phyloP scores from a whole-genome alignment of 2,113 vertebrate genomes.

The Meriones unguiculatus region DNA sequence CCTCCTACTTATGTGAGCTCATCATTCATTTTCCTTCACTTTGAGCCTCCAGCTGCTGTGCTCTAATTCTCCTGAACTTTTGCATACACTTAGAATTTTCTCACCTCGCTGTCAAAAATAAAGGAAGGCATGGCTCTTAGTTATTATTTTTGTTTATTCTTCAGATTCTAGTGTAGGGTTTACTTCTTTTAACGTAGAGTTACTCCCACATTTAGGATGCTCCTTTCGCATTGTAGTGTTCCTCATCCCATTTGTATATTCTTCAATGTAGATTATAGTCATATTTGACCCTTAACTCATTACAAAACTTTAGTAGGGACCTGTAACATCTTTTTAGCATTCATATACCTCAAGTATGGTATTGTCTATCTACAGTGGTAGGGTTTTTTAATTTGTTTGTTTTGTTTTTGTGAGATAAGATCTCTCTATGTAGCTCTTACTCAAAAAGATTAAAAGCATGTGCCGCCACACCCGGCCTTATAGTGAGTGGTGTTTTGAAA shows the following conservation, averaged over 20 bases:
- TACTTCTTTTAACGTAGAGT: not conserved
- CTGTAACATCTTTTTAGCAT: slow-evolving; percentile 17
- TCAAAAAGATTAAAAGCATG: not conserved
- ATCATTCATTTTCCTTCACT: not conserved
- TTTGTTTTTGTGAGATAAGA: not conserved
- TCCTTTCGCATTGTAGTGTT: not conserved
- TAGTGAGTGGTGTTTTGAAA: not conserved
- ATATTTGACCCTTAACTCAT: not conserved
- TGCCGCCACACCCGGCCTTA: not conserved
- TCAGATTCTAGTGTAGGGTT: not conserved
- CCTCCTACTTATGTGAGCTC: not conserved
- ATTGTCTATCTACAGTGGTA: not conserved
- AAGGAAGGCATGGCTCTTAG: not conserved
- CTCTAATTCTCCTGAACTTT: not conserved
- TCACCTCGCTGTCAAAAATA: not conserved
- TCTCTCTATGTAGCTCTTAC: not conserved
- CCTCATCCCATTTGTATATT: not conserved
- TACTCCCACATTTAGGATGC: not conserved
- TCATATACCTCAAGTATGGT: not conserved
- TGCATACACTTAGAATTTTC: not conserved
- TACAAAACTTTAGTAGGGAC: not conserved
- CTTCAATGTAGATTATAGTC: not conserved
- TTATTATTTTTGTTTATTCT: not conserved
- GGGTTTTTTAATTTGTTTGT: not conserved
- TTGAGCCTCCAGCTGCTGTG: not conserved